Base-by-base conservation (phyloP, 2,113 vertebrate species). In the Caranx ignobilis region DNA sequence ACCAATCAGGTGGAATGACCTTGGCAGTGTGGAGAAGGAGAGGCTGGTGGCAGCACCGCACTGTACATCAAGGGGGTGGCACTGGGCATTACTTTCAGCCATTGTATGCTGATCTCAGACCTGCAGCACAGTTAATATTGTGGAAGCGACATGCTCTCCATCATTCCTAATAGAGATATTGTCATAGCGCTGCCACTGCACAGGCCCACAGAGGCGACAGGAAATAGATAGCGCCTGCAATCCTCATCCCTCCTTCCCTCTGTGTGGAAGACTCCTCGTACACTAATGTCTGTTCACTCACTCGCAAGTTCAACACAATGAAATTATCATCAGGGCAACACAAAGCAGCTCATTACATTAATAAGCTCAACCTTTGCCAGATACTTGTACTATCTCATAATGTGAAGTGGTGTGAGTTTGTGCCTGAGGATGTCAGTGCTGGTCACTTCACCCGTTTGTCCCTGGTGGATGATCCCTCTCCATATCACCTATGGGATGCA, bases 131-230 rank as follows among this genome's bases (percentile, higher is more conserved):
- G 88, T 91, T 94, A 90, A 94, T 88, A 90, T 93, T 68, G 68
- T 71, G 62, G 71, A 79, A 35, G 19, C 35, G 75, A 77, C 91
- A 87, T 56, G 39, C 52, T 56, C 90, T 93, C 85, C 79, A 85
- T 90, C 86, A 88, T 39, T 88, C 69, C 77, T 92, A 92, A 93
- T 91, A 92, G 82, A 92, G 91, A 93, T 89, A 91, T 93, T 90
- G 92, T 91, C 90, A 87, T 75, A 78, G 81, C 15, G n/a, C 71
- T 81, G 86, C 86, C 81, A 74, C 87, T 83, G 86, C 82, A 71
- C 34, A 81, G 84, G 68, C 72, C 89, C 47, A 80, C 77, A 71
- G 50, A 74, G 76, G 70, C 59, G 16, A 45, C 37, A 69, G 79
- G 65, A 77, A 91, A 87, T 91, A 83, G 80, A 93, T 93, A 79